Evolutionary conservation across 2,797 vertebrate genomes (phyloP).

Genomic region (Chelidonichthys spinosus): DNA sequence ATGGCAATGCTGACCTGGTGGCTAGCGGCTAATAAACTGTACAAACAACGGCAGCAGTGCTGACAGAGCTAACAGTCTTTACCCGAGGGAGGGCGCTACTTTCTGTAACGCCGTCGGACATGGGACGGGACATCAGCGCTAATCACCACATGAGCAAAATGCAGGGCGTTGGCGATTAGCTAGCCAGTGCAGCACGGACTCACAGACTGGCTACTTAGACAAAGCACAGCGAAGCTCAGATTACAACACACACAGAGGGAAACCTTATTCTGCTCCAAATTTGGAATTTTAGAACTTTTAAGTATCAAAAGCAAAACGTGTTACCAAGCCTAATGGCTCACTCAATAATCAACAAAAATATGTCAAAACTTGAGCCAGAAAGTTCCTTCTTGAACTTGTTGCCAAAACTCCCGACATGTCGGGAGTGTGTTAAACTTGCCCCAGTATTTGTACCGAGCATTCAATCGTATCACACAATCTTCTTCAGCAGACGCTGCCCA

Average conservation of each 20-base stretch:
- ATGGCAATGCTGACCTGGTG: background rate
- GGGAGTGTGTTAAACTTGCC: background rate
- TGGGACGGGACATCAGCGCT: too few species aligned
- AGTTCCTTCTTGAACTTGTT: constrained; percentile 5
- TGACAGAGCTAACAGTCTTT: too few species aligned
- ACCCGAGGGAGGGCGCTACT: too few species aligned
- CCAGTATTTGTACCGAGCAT: constrained; percentile 1
- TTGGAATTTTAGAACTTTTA: background rate
- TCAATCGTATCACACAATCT: background rate
- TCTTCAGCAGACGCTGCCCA: background rate
- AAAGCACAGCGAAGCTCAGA: too few species aligned
- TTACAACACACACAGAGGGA: too few species aligned
- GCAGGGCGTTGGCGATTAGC: too few species aligned
- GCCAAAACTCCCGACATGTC: background rate
- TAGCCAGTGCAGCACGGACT: too few species aligned
- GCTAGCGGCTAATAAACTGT: background rate
- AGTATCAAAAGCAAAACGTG: background rate
- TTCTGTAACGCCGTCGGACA: too few species aligned
- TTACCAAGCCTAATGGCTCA: background rate
- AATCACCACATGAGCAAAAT: too few species aligned
- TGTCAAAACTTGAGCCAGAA: background rate
- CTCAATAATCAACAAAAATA: background rate
- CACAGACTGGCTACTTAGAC: too few species aligned
- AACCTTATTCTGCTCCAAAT: background rate
- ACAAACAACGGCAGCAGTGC: too few species aligned